Evolutionary conservation across 2,797 vertebrate species (phyloP), one percentile per base, ranked within the genome.

Genomic region (Rhynchotus rufescens): DNA sequence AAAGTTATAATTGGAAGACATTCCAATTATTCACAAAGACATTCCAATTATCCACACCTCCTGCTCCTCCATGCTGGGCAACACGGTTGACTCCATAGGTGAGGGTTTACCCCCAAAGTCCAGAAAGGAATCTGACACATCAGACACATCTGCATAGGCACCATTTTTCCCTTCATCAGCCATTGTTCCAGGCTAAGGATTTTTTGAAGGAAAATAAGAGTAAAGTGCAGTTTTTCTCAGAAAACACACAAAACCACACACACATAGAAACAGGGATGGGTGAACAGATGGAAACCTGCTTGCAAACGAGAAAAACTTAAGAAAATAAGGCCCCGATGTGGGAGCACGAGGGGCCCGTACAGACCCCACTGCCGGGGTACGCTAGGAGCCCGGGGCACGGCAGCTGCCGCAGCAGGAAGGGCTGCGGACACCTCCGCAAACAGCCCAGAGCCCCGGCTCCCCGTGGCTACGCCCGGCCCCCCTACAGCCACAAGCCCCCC

Each of bases 361-460:
- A n/a, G 23, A 49, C 6, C 15, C 17, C 4, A 8, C 19, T 15
- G 6, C 0, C 6, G n/a, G 15, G 23, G 6, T 34, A 51, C 0
- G 2, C 16, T 1, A 16, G 9, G 10, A 16, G 23, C n/a, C 6
- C 8, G 0, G 0, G 11, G 47, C 40, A 8, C 0, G 5, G 26
- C 0, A 6, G 3, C 5, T 4, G 49, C 38, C 1, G 12, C 49
- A 21, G 12, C 32, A 0, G 44, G 6, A 3, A 15, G 36, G 0
- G 3, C 22, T 0, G 19, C 20, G 7, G 52, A 30, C 32, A 4
- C 66, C 25, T 62, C 2, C 32, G 4, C 0, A 1, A 1, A 2
- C 3, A 21, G 23, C 23, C 6, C 26, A 4, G 0, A 36, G 0
- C 28, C 3, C 11, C n/a, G 10, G 2, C 11, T 6, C 1, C 1